phyloP scores from a whole-genome alignment of 2,113 vertebrate species.

The Megaceryle maxima region DNA sequence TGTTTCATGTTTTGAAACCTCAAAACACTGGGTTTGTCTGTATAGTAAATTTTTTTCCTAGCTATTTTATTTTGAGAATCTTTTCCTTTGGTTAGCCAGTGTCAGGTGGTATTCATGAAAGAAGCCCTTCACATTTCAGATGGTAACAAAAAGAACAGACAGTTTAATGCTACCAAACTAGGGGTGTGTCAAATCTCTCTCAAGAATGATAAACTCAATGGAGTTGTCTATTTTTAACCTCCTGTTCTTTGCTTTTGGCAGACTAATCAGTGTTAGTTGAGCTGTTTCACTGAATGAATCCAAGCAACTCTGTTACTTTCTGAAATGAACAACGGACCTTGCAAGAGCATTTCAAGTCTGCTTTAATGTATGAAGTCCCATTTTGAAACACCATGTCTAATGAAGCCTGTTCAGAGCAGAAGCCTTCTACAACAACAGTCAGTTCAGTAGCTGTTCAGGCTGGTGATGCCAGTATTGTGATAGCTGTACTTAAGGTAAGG shows the following conservation, averaged over 20 bases:
- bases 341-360: not conserved
- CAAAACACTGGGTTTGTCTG: not conserved
- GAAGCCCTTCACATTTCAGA: slow-evolving; percentile 58
- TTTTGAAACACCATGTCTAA: slow-evolving; percentile 71
- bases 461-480: slow-evolving; percentile 80
- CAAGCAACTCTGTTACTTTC: slow-evolving; percentile 25
- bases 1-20: slow-evolving; percentile 8
- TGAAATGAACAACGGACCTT: slow-evolving; percentile 28
- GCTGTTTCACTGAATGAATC: slow-evolving; percentile 73
- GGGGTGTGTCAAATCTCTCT: slow-evolving; percentile 81
- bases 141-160: slow-evolving; percentile 68
- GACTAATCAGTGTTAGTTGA: slow-evolving; percentile 71
- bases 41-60: not conserved
- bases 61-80: slow-evolving; percentile 31
- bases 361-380: not conserved
- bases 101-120: slow-evolving; percentile 50
- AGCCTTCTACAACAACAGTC: slow-evolving; percentile 80
- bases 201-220: slow-evolving; percentile 85
- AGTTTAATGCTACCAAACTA: slow-evolving; percentile 75
- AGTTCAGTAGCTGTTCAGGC: slow-evolving; percentile 87
- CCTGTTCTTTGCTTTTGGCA: slow-evolving; percentile 82
- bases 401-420: slow-evolving; percentile 47
- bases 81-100: slow-evolving; percentile 36
- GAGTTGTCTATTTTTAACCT: slow-evolving; percentile 89
- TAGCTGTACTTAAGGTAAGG: slow-evolving; percentile 86